Evolutionary conservation across 2,797 vertebrate species (phyloP).

Genomic region (Rhabdophis nuchalis): DNA sequence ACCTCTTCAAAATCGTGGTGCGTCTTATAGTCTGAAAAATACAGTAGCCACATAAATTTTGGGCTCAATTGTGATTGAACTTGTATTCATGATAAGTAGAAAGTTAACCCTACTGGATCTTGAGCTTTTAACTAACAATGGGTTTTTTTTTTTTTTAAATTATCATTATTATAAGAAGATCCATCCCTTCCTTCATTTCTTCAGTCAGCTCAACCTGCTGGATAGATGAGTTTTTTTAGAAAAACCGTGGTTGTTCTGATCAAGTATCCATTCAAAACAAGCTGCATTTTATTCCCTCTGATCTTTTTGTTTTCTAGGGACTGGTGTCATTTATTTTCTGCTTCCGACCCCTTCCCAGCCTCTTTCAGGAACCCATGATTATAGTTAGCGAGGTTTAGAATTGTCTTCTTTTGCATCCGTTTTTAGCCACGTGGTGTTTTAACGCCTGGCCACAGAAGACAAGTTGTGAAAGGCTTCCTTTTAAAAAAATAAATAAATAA

Average conservation of each 20-base stretch:
- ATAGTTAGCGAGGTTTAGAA: neutral
- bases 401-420: neutral
- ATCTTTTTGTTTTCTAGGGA: slow-evolving; percentile 3
- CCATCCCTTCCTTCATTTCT: neutral
- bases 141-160: too few species aligned
- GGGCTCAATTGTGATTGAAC: too few species aligned
- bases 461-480: neutral
- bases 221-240: neutral
- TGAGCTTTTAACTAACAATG: too few species aligned
- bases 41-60: too few species aligned
- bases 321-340: neutral
- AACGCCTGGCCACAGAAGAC: neutral
- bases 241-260: neutral
- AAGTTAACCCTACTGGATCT: too few species aligned
- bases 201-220: neutral
- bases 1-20: too few species aligned
- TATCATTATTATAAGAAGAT: neutral
- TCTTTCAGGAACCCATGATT: slow-evolving; percentile 2
- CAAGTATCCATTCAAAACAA: neutral
- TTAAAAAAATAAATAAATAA: neutral
- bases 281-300: neutral
- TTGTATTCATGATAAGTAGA: too few species aligned
- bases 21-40: too few species aligned
- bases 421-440: neutral
- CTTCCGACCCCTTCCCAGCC: neutral